Evolutionary conservation across 2,888 invertebrate species (phyloP).

Genomic region (Drosophila dives): DNA sequence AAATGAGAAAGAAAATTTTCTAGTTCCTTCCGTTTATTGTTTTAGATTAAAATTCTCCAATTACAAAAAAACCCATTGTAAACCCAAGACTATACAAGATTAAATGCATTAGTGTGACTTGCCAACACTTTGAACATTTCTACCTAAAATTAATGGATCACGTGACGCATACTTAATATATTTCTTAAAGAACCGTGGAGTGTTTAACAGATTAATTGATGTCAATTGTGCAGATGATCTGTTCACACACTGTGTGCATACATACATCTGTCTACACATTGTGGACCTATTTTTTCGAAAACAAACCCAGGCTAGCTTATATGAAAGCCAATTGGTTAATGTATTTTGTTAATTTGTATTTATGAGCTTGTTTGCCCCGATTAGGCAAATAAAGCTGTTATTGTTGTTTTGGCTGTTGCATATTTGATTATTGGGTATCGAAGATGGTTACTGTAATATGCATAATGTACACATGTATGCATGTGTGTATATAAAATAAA

Average conservation of each 20-base stretch:
- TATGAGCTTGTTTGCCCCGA: constrained; percentile 8
- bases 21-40: background rate
- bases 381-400: background rate
- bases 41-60: background rate
- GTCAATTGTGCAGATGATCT: background rate
- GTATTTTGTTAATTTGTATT: constrained; percentile 11
- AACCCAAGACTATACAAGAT: background rate
- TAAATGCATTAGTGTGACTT: background rate
- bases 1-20: background rate
- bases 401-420: constrained; percentile 9
- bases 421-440: constrained; percentile 28
- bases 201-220: background rate
- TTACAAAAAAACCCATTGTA: background rate
- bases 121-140: constrained; percentile 8
- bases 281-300: background rate
- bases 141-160: constrained; percentile 36
- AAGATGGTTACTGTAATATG: constrained; percentile 15
- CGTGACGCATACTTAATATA: constrained; percentile 46
- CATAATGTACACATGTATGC: background rate
- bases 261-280: too few species aligned
- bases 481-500: constrained; percentile 19
- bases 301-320: background rate
- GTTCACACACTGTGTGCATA: background rate
- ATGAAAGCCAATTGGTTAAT: background rate
- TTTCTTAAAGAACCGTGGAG: background rate